Conservation (phyloP, 1,140 invertebrate genomes). For the Drosophila biarmipes region DNA sequence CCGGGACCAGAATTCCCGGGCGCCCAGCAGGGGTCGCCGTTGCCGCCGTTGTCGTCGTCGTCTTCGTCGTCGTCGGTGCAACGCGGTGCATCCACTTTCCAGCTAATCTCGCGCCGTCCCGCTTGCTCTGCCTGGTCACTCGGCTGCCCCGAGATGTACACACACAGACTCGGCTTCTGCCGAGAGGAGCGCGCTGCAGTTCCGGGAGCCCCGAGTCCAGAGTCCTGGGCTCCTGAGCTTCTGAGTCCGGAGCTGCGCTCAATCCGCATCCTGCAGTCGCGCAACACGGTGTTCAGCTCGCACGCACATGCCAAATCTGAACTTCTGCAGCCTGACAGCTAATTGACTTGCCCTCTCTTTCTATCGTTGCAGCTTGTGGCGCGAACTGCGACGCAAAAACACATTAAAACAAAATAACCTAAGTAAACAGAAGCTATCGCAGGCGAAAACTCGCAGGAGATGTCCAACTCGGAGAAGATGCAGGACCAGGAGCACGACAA, state of each 20-base stretch:
- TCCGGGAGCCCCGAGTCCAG: neutral
- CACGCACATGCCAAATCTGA: neutral
- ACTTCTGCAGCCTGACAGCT: neutral
- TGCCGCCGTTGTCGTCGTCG: too few species aligned
- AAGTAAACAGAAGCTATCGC: slow-evolving; percentile 9
- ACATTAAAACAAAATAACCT: neutral
- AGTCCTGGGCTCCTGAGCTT: neutral
- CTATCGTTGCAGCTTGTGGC: slow-evolving; percentile 37
- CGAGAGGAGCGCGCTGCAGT: slow-evolving; percentile 1
- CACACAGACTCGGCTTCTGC: slow-evolving; percentile 9
- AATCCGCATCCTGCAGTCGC: slow-evolving; percentile 20
- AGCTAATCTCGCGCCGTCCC: neutral
- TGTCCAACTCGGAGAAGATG: slow-evolving; percentile 47
- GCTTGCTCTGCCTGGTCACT: neutral
- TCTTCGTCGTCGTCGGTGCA: too few species aligned
- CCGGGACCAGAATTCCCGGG: neutral
- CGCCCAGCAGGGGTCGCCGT: neutral
- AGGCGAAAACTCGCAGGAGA: slow-evolving; percentile 1
- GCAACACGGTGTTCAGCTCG: neutral
- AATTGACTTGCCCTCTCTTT: slow-evolving; percentile 25
- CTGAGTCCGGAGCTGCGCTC: neutral
- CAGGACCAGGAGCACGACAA: slow-evolving; percentile 40
- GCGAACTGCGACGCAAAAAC: slow-evolving; percentile 33
- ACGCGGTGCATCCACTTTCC: neutral
- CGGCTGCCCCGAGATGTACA: slow-evolving; percentile 8